These are phyloP conservation scores for Brachyhypopomus gauderio DNA, from an alignment of 2,113 vertebrate genomes.

Conservation along the genomic window DNA sequence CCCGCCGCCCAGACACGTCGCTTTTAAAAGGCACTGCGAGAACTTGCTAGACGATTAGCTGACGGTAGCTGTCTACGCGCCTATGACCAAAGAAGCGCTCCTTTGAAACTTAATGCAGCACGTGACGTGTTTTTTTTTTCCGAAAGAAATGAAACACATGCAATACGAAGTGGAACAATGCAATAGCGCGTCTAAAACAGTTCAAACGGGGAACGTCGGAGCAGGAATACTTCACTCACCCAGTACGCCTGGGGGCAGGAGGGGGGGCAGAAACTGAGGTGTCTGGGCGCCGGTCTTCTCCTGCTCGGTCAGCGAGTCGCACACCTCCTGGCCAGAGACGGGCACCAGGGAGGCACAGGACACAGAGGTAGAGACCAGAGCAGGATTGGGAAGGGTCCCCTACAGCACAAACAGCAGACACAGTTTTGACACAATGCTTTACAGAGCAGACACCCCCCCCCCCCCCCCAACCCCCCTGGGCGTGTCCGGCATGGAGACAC, in stretches of 20 bases:
- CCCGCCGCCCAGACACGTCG: no score
- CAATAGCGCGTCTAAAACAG: neutral
- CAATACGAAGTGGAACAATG: neutral
- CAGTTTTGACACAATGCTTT: neutral
- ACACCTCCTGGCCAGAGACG: slow-evolving; percentile 25
- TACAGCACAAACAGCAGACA: slow-evolving; percentile 31
- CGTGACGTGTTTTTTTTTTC: neutral
- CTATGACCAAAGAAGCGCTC: neutral
- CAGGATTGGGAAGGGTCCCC: slow-evolving; percentile 66
- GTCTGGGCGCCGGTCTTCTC: slow-evolving; percentile 67
- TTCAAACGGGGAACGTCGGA: neutral
- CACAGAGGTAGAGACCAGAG: slow-evolving; percentile 76
- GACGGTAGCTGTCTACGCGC: neutral
- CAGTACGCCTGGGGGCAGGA: slow-evolving; percentile 74
- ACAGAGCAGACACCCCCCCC: neutral
- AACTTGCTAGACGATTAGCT: neutral
- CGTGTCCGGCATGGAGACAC: slow-evolving; percentile 17
- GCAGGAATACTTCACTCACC: slow-evolving; percentile 58
- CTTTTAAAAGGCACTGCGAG: neutral
- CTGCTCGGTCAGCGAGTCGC: slow-evolving; percentile 58
- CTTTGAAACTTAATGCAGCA: neutral
- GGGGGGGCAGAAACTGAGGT: slow-evolving; percentile 69
- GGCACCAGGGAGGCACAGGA: slow-evolving; percentile 63
- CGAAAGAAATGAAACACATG: no score
- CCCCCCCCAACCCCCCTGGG: neutral